These are phyloP conservation scores for Lasioglossum morio DNA, from an alignment of 2,888 invertebrate genomes.

Conservation along the genomic window DNA sequence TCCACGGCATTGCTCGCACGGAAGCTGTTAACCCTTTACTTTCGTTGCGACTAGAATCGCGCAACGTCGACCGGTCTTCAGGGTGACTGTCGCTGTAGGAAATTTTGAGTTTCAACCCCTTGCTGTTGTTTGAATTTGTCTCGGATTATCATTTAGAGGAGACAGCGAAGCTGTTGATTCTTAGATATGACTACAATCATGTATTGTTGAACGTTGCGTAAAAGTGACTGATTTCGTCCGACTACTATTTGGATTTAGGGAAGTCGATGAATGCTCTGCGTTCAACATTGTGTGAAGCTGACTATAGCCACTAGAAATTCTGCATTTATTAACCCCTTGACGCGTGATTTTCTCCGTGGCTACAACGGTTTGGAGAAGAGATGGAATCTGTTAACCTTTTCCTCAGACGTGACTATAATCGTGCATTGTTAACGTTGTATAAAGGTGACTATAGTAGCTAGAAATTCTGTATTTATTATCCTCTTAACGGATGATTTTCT, in stretches of 20 bases:
- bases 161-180: not conserved
- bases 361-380: not conserved
- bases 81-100: not conserved
- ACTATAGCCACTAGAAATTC: not conserved
- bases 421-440: not conserved
- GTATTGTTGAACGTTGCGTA: too few species aligned
- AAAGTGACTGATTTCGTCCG: not conserved
- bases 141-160: not conserved
- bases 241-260: not conserved
- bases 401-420: not conserved
- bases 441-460: not conserved
- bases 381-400: not conserved
- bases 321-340: not conserved
- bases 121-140: not conserved
- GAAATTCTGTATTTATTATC: not conserved
- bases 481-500: not conserved
- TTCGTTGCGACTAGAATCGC: not conserved
- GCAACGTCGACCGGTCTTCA: not conserved
- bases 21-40: conserved; percentile 8
- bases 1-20: conserved; percentile 13
- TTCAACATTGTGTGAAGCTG: not conserved
- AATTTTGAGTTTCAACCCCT: too few species aligned
- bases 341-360: not conserved
- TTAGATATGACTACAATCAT: not conserved
- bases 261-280: not conserved